Base-by-base conservation (phyloP, 2,113 vertebrate species). In the Zosterops borbonicus region DNA sequence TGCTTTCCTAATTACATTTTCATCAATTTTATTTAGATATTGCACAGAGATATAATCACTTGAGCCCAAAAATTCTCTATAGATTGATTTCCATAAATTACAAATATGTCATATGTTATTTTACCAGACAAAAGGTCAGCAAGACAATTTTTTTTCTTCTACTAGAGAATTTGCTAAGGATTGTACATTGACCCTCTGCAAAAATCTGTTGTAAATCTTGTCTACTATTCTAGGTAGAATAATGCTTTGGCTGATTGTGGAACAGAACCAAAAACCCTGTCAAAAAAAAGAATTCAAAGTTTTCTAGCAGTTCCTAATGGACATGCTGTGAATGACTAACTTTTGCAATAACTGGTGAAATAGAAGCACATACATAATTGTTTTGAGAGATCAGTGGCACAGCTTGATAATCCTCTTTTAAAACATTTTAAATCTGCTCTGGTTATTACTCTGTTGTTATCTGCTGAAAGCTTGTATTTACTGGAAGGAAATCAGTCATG, bases 21-120 rank as follows among this genome's bases (percentile, higher is more conserved):
- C 71, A 91, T 96, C 95, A 96, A 81, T 83, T 98, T 97, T 97
- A 95, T 97, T 98, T 97, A 96, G 91, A 96, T 96, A 77, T 94
- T 83, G 56, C 81, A 80, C 49, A 92, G 82, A 88, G 56, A 87
- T 96, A 75, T 92, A 97, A 97, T 97, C 97, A 97, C 83, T 96
- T 91, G 70, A 97, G 97, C 96, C 41, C 3, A 91, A 94, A 96
- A 68, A 65, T 77, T 94, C 76, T 93, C 70, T 33, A 16, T 37
- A 55, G 87, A 74, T 92, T 96, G 89, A 95, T 97, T 97, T 97
- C 86, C 67, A 96, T 96, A 97, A 97, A 97, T 97, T 96, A 95
- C 73, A 97, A 96, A 96, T 94, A 94, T 83, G 68, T 80, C 92
- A 94, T 96, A 65, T 91, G 28, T 85, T 97, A 84, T 86, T 71